A percentile compares a stretch with the other conserved stretches of the same genome.
Conservation (phyloP, 2,888 invertebrate genomes). For the Deilephila porcellus region DNA sequence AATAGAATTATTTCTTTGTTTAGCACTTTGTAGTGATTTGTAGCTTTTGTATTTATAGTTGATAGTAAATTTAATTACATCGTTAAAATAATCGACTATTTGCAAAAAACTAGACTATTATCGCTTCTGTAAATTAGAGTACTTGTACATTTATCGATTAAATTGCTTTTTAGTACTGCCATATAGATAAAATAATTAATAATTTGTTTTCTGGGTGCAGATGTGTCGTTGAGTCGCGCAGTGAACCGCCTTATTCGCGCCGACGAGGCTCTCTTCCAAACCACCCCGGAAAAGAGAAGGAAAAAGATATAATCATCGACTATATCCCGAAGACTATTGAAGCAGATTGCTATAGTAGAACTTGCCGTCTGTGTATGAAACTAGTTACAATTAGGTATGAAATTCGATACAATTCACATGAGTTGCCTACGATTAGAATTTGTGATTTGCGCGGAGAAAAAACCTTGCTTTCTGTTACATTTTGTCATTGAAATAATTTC, state of each 20-base stretch:
- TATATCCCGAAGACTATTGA: neutral
- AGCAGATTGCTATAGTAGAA: neutral
- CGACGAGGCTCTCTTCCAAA: slow-evolving; percentile 77
- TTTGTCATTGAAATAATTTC: no score
- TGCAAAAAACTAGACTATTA: neutral
- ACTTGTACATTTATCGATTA: neutral
- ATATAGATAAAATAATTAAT: slow-evolving; percentile 32
- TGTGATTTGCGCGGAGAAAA: no score
- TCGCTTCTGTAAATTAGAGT: neutral
- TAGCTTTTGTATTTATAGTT: neutral
- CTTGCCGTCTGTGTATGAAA: neutral
- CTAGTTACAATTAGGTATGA: neutral
- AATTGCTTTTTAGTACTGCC: slow-evolving; percentile 42
- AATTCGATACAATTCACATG: no score
- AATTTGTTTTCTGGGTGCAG: slow-evolving; percentile 62
- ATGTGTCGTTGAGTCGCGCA: slow-evolving; percentile 80
- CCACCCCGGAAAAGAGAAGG: slow-evolving; percentile 79
- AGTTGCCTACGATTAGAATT: no score
- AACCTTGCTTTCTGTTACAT: no score
- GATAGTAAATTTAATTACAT: neutral
- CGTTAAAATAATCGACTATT: neutral
- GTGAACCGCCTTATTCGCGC: slow-evolving; percentile 79
- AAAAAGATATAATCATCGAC: slow-evolving; percentile 74
- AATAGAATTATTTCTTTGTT: neutral
- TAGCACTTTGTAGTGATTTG: neutral